Evolutionary conservation across 2,888 invertebrate species (phyloP), one percentile per base, ranked within the genome.

Genomic region (Apodemia hepburni): DNA sequence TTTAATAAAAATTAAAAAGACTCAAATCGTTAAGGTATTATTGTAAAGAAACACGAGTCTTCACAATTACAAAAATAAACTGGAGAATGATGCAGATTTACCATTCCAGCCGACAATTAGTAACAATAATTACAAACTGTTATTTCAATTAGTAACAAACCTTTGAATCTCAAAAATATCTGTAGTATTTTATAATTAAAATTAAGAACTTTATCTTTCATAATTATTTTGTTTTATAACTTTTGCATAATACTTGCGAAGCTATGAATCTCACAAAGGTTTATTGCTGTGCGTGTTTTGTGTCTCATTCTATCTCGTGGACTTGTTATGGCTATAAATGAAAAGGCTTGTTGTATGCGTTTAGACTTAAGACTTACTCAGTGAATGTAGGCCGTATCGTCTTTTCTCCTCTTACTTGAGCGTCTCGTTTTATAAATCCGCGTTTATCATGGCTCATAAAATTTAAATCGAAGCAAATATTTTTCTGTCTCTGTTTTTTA

Each of bases 311-410:
- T 58, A 59, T 68, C 79, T 9, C 45, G 54, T 65, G 54, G 27
- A 63, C 65, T 66, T 64, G 60, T 65, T 45, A 66, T 42, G 65
- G 59, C 74, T 72, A 81, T 78, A 79, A 81, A 82, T 83, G 80
- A 76, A 84, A 84, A 67, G 73, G 76, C 66, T 62, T 64, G 67
- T 71, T 71, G 78, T 78, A 75, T 78, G 81, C 84, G 84, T 81
- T 15, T 73, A 80, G 82, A 27, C 22, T 27, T 27, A 12, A 81
- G 82, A 83, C 79, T 82, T 84, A 84, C 81, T 85, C 80, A 79
- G 87, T 85, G 86, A 89, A 90, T 90, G 90, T 91, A 90, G 89
- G 89, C 85, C 88, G 87, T 76, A 75, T 77, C 75, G 85, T 83
- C 88, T 87, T 88, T 88, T 89, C 87, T 86, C 79, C 87, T 84